Evolutionary conservation across 2,113 vertebrate species (phyloP).

Genomic region (Eubucco bourcierii): DNA sequence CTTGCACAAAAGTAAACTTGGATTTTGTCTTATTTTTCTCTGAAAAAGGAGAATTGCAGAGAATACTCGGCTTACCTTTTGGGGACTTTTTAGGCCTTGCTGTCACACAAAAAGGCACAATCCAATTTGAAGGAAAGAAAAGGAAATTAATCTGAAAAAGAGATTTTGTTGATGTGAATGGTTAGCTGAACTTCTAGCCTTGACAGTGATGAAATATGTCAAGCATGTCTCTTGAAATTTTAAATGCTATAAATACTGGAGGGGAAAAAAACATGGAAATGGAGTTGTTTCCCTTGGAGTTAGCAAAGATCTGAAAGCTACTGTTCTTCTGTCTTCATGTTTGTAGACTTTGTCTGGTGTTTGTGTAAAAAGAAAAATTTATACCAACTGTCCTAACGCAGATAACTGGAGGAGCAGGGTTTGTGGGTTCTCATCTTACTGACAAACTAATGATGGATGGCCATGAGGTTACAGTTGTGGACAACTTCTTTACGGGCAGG

Average conservation of each 20-base stretch:
- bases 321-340: constrained; percentile 60
- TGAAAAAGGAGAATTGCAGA: neutral
- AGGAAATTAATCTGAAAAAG: neutral
- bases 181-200: neutral
- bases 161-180: neutral
- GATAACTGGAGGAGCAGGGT: constrained; percentile 98
- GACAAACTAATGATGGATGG: constrained; percentile 99
- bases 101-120: constrained; percentile 2
- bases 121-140: constrained; percentile 14
- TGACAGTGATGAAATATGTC: neutral
- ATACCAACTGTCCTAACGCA: constrained; percentile 72
- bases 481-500: constrained; percentile 99
- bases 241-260: neutral
- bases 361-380: constrained; percentile 71
- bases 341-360: constrained; percentile 70
- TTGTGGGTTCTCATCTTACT: constrained; percentile 97
- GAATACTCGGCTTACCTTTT: neutral
- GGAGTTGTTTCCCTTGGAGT: constrained; percentile 37
- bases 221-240: neutral
- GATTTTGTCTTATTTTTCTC: neutral
- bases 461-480: constrained; percentile 98
- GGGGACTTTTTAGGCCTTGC: neutral
- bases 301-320: constrained; percentile 7
- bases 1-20: neutral
- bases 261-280: neutral